phyloP scores from a whole-genome alignment of 2,888 invertebrate genomes.

The Hecatera dysodea region DNA sequence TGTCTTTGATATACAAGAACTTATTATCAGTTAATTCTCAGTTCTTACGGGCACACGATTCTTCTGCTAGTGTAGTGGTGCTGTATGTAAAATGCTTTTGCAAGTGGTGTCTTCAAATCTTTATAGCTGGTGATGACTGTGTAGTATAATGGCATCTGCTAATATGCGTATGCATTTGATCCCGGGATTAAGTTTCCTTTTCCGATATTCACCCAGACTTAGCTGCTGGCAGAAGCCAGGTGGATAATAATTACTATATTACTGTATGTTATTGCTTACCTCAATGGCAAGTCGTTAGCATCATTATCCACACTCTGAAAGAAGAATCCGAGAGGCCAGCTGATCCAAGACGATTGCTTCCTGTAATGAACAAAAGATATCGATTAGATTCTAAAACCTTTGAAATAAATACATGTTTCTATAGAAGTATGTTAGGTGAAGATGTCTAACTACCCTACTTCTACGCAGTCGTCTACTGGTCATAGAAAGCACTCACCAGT shows the following conservation, averaged over 20 bases:
- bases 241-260: not conserved
- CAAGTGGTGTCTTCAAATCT: too few relatives aligned
- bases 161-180: not conserved
- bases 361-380: constrained; percentile 78
- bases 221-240: not conserved
- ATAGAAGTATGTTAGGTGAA: constrained; percentile 6
- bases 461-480: constrained; percentile 35
- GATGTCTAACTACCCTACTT: constrained; percentile 34
- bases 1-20: too few relatives aligned
- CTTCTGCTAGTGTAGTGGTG: too few relatives aligned
- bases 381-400: constrained; percentile 3
- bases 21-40: too few relatives aligned
- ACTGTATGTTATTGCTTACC: constrained; percentile 89
- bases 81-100: too few relatives aligned
- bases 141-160: too few relatives aligned
- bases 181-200: not conserved
- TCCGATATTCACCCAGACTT: not conserved
- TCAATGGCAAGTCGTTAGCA: constrained; percentile 94
- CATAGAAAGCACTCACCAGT: constrained; percentile 44
- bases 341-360: constrained; percentile 96
- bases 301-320: constrained; percentile 95
- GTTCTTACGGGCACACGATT: too few relatives aligned
- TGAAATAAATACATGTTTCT: not conserved
- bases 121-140: too few relatives aligned
- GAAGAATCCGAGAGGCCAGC: constrained; percentile 97